Evolutionary conservation across 2,888 invertebrate species (phyloP), one percentile per base, ranked within the genome.

Genomic region (Lithophane ornitopus): DNA sequence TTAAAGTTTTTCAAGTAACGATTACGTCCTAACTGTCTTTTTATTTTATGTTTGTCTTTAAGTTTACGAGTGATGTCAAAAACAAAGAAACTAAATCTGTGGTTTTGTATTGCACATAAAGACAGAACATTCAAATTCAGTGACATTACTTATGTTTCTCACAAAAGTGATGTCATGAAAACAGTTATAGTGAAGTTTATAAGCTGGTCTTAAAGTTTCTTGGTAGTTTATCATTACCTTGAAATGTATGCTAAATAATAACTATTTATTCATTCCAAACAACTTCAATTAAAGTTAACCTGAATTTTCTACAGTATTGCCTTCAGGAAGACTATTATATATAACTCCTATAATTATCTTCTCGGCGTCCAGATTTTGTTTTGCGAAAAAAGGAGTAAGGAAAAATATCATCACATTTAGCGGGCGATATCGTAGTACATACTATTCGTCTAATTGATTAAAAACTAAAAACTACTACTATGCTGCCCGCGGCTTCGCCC

Each of bases 51-150:
- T 77, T 52, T 63, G 56, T 39, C 26, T 70, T 70, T 28, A 68
- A 71, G 54, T 71, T 78, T 67, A 70, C 61, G 67, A 79, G 52
- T 67, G 66, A 63, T 66, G 76, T 71, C 71, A 78, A 62, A 62
- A 80, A 85, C 80, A 84, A 74, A 73, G 85, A 81, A 81, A 84
- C 76, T 14, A 63, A 78, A 81, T 84, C 74, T 69, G 74, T 34
- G 78, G 85, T 81, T 78, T 85, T 56, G 68, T 73, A 28, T 86
- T 81, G 79, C 77, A 70, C 75, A 58, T 66, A 54, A 39, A 74
- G 62, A 58, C 67, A 68, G 62, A 75, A 70, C 73, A 84, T 85
- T 82, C 72, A 76, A 75, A 80, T 84, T 80, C 83, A 69, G 67
- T 69, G 65, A 71, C 80, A 52, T 74, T 71, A 62, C 76, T 56